These are phyloP conservation scores for Anoplopoma fimbria DNA, from an alignment of 2,113 vertebrate genomes.

Conservation along the genomic window DNA sequence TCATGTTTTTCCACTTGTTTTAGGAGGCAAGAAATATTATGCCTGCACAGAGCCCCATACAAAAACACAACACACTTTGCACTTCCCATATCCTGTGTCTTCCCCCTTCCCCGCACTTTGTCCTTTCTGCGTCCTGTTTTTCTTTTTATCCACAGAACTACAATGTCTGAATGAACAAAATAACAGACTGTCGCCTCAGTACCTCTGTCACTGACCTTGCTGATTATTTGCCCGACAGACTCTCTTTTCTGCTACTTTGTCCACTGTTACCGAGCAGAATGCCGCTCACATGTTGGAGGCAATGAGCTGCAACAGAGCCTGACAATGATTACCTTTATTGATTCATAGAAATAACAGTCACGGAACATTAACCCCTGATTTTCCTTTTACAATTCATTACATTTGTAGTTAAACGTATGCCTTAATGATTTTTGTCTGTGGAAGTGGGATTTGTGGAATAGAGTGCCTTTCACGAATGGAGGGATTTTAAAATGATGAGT, in stretches of 20 bases:
- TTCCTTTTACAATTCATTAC: constrained; percentile 13
- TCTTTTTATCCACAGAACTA: constrained; percentile 45
- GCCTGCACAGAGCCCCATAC: constrained; percentile 11
- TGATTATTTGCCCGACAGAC: constrained; percentile 64
- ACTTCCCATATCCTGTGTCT: background rate
- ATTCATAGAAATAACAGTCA: constrained; percentile 47
- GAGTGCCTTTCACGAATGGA: constrained; percentile 9
- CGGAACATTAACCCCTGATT: constrained; percentile 13
- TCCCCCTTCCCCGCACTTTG: background rate
- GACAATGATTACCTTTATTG: constrained; percentile 45
- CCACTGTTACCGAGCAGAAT: constrained; percentile 33
- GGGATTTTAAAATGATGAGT: constrained; percentile 34
- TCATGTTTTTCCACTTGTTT: constrained; percentile 14
- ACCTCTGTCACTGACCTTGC: constrained; percentile 57
- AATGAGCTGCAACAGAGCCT: constrained; percentile 21
- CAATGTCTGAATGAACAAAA: constrained; percentile 61
- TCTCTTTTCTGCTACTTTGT: constrained; percentile 33
- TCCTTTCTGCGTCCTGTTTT: constrained; percentile 54
- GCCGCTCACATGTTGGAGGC: constrained; percentile 10
- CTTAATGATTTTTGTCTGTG: constrained; percentile 1
- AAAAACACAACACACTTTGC: background rate
- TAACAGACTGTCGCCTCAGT: constrained; percentile 53
- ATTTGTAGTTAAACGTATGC: background rate
- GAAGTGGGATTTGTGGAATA: background rate
- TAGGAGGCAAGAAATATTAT: background rate